Base-by-base conservation (phyloP, 2,888 invertebrate species). In the Rotaria sp. region DNA sequence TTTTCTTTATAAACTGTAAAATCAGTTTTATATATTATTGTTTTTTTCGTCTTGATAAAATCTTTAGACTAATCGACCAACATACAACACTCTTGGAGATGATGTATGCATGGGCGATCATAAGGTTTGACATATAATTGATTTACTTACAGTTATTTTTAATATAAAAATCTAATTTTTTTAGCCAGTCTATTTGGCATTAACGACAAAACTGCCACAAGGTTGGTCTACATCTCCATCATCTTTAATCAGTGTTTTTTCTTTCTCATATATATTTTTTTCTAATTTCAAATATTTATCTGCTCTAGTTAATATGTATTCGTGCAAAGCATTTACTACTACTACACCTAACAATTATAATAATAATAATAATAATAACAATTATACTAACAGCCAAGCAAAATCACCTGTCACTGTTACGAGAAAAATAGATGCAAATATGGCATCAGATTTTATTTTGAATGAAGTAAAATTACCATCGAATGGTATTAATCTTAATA, bases 91-190 rank as follows among this genome's bases (percentile, higher is more conserved):
- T 88, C 94, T 97, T 87, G 97, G 97, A 7, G 93, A 93, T 88
- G 92, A 94, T 85, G 93, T 94, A 35, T 96, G 96, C 91, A 97
- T 97, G 97, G 97, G 97, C 85, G 97, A 97, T 91, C 97, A 97
- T 91, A 97, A 97, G 80, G 80, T 80, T 45, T 13, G 24, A 80
- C 45, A 45, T 45, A n/a, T 80, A 24, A n/a, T 10, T 35, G 35
- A 21, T 4, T 35, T 67, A 24, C 18, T 35, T 80, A 15, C 0
- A 21, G 4, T 8, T 45, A 4, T 45, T 45, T 45, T 45, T 45
- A 45, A 80, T 45, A 11, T 80, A 2, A 13, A 38, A 45, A 45
- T 45, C 13, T 45, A 10, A n/a, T 30, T 41, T 45, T 0, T 80
- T 45, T 45, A 80, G 80, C 80, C 80, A 26, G 80, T 80, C 3